A percentile compares a stretch with the other conserved stretches of the same genome.
phyloP scores from a whole-genome alignment of 2,797 vertebrate species.

The Gymnopithys bicolor region DNA sequence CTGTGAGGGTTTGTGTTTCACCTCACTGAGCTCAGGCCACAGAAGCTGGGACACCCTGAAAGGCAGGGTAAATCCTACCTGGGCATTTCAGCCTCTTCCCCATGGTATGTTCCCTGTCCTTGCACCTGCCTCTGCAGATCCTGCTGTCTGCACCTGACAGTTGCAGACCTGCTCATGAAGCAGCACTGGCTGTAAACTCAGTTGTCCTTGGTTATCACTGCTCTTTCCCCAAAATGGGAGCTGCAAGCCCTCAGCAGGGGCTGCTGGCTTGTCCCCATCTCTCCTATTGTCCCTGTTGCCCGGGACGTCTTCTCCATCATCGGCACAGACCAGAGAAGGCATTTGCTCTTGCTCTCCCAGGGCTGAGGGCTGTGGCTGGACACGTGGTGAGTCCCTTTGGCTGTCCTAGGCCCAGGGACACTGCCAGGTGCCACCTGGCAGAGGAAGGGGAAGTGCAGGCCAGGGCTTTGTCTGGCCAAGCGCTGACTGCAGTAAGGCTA shows the following conservation, averaged over 20 bases:
- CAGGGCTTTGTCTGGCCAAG: neutral
- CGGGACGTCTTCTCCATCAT: neutral
- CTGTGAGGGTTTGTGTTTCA: neutral
- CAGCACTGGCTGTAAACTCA: neutral
- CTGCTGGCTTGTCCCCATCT: neutral
- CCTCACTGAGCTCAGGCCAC: neutral
- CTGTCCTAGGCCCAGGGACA: neutral
- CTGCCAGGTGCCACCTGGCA: neutral
- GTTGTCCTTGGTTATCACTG: neutral
- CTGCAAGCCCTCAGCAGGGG: neutral
- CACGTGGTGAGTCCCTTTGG: rapidly evolving
- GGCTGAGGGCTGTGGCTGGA: rapidly evolving
- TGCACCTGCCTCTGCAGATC: neutral
- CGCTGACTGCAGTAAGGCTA: neutral
- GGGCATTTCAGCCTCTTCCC: neutral
- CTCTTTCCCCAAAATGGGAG: neutral
- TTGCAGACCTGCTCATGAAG: neutral
- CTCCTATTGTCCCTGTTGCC: neutral
- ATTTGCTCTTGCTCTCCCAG: neutral
- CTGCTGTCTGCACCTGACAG: neutral
- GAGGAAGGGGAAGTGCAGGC: neutral
- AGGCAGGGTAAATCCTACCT: neutral
- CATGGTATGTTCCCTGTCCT: neutral
- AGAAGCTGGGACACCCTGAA: neutral
- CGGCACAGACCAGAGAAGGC: neutral